Conservation (phyloP, 2,888 invertebrate genomes). For the Cosmorhoe ocellata region DNA sequence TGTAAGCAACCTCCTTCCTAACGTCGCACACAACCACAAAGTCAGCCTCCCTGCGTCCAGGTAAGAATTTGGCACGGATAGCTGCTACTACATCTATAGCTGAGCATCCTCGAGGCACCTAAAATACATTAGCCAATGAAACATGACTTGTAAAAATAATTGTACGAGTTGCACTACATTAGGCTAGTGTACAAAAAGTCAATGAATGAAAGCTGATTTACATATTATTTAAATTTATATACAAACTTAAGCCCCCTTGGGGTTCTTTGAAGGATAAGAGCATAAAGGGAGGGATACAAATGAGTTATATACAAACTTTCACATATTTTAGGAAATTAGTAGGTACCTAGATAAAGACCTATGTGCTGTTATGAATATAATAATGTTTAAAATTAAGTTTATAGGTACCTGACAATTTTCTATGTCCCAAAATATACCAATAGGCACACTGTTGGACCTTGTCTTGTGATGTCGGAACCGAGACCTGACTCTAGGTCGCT, state of each 20-base stretch:
- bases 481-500: conserved; percentile 64
- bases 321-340: too few relatives aligned
- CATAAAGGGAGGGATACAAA: too few relatives aligned
- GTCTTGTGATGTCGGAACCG: conserved; percentile 69
- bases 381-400: too few relatives aligned
- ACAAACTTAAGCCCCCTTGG: too few relatives aligned
- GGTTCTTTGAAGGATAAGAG: too few relatives aligned
- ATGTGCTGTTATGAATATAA: too few relatives aligned
- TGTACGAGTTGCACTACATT: too few relatives aligned
- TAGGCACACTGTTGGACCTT: conserved; percentile 73
- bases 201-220: too few relatives aligned
- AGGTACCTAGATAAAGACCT: too few relatives aligned
- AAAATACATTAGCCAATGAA: conserved; percentile 17
- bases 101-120: conserved; percentile 91
- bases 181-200: too few relatives aligned
- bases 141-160: background rate
- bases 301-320: too few relatives aligned
- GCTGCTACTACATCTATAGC: conserved; percentile 89
- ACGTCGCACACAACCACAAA: conserved; percentile 96
- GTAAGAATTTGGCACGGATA: conserved; percentile 89
- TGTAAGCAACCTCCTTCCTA: conserved; percentile 87
- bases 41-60: conserved; percentile 90
- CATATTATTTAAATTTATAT: too few relatives aligned
- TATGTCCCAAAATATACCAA: conserved; percentile 97
- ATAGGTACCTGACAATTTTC: conserved; percentile 95